A percentile compares a stretch with the other conserved stretches of the same genome.
These are phyloP conservation scores for Rhodeus uyekii DNA, from an alignment of 2,797 vertebrate species.

Conservation along the genomic window DNA sequence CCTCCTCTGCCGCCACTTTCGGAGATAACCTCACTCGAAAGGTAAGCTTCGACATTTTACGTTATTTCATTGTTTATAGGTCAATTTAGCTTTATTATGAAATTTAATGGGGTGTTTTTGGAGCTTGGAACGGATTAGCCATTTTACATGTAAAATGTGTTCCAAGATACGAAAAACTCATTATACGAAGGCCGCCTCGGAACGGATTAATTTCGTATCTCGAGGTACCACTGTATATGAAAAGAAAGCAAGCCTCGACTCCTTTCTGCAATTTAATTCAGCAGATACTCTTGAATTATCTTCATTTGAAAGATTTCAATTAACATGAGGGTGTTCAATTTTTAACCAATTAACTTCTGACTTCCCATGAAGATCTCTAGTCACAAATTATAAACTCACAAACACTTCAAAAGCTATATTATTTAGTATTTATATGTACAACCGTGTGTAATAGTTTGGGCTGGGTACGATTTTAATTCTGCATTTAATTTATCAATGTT, in stretches of 20 bases:
- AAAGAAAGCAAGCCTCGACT: not conserved
- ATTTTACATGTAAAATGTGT: too few species aligned
- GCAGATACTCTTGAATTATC: not conserved
- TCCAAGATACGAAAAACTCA: too few species aligned
- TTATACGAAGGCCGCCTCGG: too few species aligned
- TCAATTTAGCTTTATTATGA: too few species aligned
- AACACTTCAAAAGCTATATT: not conserved
- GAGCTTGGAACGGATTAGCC: too few species aligned
- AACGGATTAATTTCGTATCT: too few species aligned
- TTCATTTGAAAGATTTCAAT: not conserved
- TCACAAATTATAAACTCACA: not conserved
- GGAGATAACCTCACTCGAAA: too few species aligned
- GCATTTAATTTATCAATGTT: not conserved
- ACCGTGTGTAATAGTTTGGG: not conserved
- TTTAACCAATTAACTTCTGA: not conserved
- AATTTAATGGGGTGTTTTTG: too few species aligned
- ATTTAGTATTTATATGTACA: not conserved
- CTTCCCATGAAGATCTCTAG: not conserved
- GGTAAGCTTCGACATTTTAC: too few species aligned
- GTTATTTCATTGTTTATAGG: too few species aligned
- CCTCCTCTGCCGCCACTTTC: too few species aligned
- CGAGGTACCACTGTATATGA: too few species aligned
- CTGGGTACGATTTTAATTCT: not conserved
- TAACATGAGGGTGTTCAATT: not conserved
- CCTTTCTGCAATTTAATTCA: not conserved